Conservation (phyloP, 2,113 vertebrate genomes). For the Gambusia affinis region DNA sequence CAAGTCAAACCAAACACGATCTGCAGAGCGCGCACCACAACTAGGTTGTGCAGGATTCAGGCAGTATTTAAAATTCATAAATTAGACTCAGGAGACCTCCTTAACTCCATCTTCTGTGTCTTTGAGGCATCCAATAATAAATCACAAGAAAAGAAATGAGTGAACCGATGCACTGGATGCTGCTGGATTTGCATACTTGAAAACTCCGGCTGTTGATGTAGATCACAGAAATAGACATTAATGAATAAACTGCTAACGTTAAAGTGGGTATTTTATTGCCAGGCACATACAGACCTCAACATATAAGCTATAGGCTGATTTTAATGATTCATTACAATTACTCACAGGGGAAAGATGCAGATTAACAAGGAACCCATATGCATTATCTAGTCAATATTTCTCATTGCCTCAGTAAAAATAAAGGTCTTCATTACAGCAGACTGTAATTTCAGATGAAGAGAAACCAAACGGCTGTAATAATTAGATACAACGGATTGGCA, state of each 20-base stretch:
- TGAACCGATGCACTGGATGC: conserved; percentile 34
- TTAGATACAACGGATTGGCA: conserved; percentile 36
- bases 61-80: conserved; percentile 69
- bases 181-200: conserved; percentile 49
- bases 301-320: conserved; percentile 25
- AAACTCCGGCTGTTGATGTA: conserved; percentile 20
- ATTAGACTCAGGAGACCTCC: conserved; percentile 74
- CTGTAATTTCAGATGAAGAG: conserved; percentile 28
- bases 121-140: conserved; percentile 66
- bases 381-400: conserved; percentile 51
- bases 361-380: conserved; percentile 48
- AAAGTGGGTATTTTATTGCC: conserved; percentile 24
- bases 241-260: conserved; percentile 27
- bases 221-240: conserved; percentile 39
- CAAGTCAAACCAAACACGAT: conserved; percentile 46
- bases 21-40: conserved; percentile 39
- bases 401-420: conserved; percentile 39
- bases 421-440: conserved; percentile 30
- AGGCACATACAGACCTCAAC: conserved; percentile 13
- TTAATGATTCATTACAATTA: conserved; percentile 54
- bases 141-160: conserved; percentile 57
- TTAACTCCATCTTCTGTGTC: conserved; percentile 62
- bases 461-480: conserved; percentile 28
- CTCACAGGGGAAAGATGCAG: conserved; percentile 29
- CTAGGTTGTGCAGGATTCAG: conserved; percentile 39